Evolutionary conservation across 1,140 invertebrate genomes (phyloP).

Genomic region (Macrobrachium rosenbergii): DNA sequence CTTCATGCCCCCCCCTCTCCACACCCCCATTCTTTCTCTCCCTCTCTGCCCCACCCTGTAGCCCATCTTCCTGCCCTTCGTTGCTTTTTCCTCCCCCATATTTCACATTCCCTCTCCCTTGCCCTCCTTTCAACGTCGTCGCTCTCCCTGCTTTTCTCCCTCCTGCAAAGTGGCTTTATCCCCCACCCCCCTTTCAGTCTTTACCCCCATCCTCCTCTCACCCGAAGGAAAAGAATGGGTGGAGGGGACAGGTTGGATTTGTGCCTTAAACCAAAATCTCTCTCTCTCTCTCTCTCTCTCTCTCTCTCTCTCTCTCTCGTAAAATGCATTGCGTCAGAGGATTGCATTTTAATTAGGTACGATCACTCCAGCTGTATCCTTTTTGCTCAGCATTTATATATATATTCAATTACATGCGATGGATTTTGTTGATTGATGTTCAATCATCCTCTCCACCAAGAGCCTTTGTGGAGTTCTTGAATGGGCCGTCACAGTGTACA

Average conservation of each 20-base stretch:
- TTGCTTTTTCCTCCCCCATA: too few relatives aligned
- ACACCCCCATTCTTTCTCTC: neutral
- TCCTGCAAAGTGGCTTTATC: neutral
- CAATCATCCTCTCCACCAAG: too few relatives aligned
- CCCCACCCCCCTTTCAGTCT: neutral
- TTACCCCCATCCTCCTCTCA: neutral
- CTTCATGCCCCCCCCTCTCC: too few relatives aligned
- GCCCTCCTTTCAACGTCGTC: neutral
- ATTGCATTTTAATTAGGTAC: too few relatives aligned
- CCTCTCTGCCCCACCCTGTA: neutral
- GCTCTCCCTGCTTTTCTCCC: neutral
- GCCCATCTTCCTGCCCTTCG: too few relatives aligned
- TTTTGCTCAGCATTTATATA: too few relatives aligned
- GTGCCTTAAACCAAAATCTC: neutral
- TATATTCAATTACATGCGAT: too few relatives aligned
- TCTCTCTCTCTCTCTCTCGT: constrained; percentile 16
- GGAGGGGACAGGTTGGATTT: neutral
- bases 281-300: constrained; percentile 12
- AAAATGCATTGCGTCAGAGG: neutral
- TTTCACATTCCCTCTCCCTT: neutral
- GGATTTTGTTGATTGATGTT: too few relatives aligned
- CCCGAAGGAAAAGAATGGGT: neutral
- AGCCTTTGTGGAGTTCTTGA: too few relatives aligned
- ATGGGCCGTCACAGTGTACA: too few relatives aligned
- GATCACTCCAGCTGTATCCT: too few relatives aligned